Percentiles rank a stretch among this genome's conserved stretches.
Evolutionary conservation across 2,797 vertebrate genomes (phyloP).

Genomic region (Salmo trutta): DNA sequence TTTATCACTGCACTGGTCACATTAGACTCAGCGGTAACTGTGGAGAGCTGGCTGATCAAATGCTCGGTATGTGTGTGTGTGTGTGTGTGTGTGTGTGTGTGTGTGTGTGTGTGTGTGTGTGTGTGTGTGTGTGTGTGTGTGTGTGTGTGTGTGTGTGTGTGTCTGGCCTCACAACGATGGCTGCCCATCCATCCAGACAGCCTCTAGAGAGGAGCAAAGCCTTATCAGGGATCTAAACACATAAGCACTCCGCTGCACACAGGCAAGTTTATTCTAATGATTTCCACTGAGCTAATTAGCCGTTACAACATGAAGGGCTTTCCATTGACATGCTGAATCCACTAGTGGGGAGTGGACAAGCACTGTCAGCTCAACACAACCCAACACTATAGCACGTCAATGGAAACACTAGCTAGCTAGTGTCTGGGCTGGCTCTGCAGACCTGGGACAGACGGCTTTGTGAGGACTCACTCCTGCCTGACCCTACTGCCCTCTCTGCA

Average conservation of each 20-base stretch:
- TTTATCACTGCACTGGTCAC: slow-evolving; percentile 42
- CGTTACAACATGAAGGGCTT: slow-evolving; percentile 54
- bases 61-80: not conserved
- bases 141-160: slow-evolving; percentile 4
- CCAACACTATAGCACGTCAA: slow-evolving; percentile 17
- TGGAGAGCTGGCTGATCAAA: slow-evolving; percentile 49
- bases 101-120: too few species aligned
- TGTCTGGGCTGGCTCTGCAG: slow-evolving; percentile 36
- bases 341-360: slow-evolving; percentile 37
- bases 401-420: slow-evolving; percentile 13
- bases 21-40: slow-evolving; percentile 54
- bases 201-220: slow-evolving; percentile 53
- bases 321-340: slow-evolving; percentile 44
- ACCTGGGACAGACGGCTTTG: slow-evolving; percentile 53
- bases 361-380: slow-evolving; percentile 49
- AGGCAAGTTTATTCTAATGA: slow-evolving; percentile 42
- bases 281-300: slow-evolving; percentile 64
- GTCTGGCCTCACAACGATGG: slow-evolving; percentile 40
- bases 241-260: slow-evolving; percentile 43
- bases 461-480: not conserved
- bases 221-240: slow-evolving; percentile 49
- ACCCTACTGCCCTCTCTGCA: too few species aligned
- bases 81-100: not conserved
- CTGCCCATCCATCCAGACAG: slow-evolving; percentile 51
- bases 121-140: too few species aligned